These are phyloP conservation scores for Dascyllus trimaculatus DNA, from an alignment of 2,113 vertebrate genomes.

Conservation along the genomic window DNA sequence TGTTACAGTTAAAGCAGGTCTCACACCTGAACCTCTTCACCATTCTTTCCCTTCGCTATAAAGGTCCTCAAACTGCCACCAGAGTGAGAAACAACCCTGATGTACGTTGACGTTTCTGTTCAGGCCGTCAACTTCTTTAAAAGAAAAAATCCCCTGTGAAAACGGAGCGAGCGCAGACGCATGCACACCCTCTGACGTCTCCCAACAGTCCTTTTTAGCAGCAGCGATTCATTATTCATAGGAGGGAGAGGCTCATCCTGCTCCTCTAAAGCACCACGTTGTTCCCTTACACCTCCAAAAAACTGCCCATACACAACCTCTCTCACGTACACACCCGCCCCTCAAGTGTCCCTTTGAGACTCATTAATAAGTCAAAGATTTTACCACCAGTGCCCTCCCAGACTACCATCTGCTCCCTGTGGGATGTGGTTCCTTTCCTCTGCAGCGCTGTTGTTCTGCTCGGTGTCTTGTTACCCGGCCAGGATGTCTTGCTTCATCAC, in stretches of 20 bases:
- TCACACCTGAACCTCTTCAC: too few species aligned
- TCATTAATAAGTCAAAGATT: conserved; percentile 60
- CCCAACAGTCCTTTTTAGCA: conserved; percentile 3
- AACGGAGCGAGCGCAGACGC: not conserved
- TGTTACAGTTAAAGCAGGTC: too few species aligned
- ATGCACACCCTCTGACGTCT: not conserved
- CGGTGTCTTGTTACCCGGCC: conserved; percentile 42
- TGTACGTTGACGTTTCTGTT: conserved; percentile 8
- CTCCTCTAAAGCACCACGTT: conserved; percentile 25
- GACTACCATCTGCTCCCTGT: conserved; percentile 56
- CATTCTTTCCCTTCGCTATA: too few species aligned
- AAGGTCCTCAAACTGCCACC: not conserved
- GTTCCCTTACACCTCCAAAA: conserved; percentile 2
- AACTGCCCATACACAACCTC: conserved; percentile 7
- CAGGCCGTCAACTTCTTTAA: not conserved
- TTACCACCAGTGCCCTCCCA: conserved; percentile 24
- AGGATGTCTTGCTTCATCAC: conserved; percentile 5
- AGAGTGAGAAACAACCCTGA: conserved; percentile 2
- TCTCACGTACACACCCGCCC: conserved; percentile 20
- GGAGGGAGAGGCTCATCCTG: conserved; percentile 15
- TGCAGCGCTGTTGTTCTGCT: conserved; percentile 22
- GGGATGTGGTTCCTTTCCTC: conserved; percentile 26
- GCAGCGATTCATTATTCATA: conserved; percentile 57
- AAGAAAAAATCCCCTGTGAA: not conserved
- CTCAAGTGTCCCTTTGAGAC: conserved; percentile 44